These are phyloP conservation scores for Sarcophaga peregrina DNA, from an alignment of 1,140 invertebrate species.

Conservation along the genomic window DNA sequence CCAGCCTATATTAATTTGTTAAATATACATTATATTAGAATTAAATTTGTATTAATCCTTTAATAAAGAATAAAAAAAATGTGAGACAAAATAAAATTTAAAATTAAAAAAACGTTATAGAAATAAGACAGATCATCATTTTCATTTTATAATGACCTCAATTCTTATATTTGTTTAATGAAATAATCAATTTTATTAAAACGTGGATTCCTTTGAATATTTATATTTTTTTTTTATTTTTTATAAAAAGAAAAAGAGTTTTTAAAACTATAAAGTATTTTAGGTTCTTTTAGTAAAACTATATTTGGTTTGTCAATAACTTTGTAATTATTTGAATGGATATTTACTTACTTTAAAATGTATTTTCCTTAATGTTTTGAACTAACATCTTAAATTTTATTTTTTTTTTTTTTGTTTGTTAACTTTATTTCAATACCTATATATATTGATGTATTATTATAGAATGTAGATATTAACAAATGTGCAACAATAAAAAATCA, in stretches of 20 bases:
- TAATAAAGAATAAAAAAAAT: neutral
- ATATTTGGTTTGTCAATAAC: neutral
- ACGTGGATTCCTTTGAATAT: slow-evolving; percentile 10
- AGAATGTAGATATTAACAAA: slow-evolving; percentile 41
- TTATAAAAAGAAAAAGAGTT: neutral
- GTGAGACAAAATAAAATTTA: slow-evolving; percentile 7
- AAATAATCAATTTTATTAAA: neutral
- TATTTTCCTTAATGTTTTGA: slow-evolving; percentile 4
- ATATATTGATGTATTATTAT: slow-evolving; percentile 40
- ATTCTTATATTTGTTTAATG: slow-evolving; percentile 25
- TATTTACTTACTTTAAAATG: neutral
- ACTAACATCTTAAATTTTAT: neutral
- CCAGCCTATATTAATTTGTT: slow-evolving; percentile 39
- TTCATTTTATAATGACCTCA: slow-evolving; percentile 13
- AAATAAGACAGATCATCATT: slow-evolving; percentile 1
- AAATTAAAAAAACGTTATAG: neutral
- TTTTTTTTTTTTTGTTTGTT: slow-evolving; percentile 30
- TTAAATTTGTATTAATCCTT: slow-evolving; percentile 35
- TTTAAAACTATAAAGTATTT: slow-evolving; percentile 3
- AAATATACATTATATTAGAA: slow-evolving; percentile 5
- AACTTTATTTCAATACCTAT: slow-evolving; percentile 28
- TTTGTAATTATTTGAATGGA: slow-evolving; percentile 2
- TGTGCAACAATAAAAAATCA: slow-evolving; percentile 41
- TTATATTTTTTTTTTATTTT: neutral
- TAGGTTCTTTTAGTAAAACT: neutral